Base-by-base conservation (phyloP, 2,888 invertebrate species). In the Parascotia fuliginaria region DNA sequence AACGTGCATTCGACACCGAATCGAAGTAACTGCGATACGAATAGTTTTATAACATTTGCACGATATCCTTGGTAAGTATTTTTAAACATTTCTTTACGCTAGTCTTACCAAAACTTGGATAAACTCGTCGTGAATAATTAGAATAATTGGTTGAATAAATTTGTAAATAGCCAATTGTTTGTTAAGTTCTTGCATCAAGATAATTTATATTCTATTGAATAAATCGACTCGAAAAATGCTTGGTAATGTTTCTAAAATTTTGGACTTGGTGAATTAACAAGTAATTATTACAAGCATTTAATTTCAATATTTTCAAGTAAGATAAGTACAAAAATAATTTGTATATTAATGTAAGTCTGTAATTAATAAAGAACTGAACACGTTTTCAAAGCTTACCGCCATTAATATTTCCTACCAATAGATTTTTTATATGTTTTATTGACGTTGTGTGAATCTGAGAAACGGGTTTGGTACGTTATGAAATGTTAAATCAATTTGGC, bases 11-110 rank as follows among this genome's bases (percentile, higher is more conserved):
- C 74, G 71, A 78, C 66, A 77, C 58, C 84, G 81, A 83, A 62
- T 66, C 75, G 75, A 79, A 74, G 55, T 60, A 65, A 65, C 75
- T 67, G 76, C 67, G 58, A 62, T 71, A 73, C 80, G 70, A 81
- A 50, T 59, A 62, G 59, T 73, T 70, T 68, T 57, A 56, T 68
- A 62, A 55, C 60, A 73, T 79, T 85, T 80, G 89, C 89, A 86
- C 87, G 68, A 78, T 75, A 75, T 75, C 63, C 59, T 71, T 71
- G 83, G 85, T 85, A 70, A 84, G 84, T 79, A 60, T 60, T 60
- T 66, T 64, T 55, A 55, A 60, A 51, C 52, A 55, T 61, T 58
- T 61, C 51, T 61, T 46, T 52, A 13, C 40, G 36, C 1, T 64
- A n/a, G 34, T 42, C 27, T 42, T 49, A 65, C 46, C 40, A 41